Base-by-base conservation (phyloP, 2,888 invertebrate species). In the Coremacera marginata region DNA sequence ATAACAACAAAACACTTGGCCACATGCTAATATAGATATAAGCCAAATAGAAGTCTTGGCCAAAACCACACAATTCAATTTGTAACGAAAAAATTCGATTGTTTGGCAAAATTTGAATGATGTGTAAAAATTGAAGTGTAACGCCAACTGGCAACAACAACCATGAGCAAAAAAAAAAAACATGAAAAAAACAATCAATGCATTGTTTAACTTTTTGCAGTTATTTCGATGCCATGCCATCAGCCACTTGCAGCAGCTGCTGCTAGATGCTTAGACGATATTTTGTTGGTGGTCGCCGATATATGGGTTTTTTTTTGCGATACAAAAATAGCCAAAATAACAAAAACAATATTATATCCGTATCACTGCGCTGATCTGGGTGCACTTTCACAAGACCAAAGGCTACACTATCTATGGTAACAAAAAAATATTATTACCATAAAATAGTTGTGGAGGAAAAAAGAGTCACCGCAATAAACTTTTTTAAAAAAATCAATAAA, bases 101-200 rank as follows among this genome's bases (percentile, higher is more conserved):
- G 57, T 60, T 55, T 37, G 34, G 22, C 57, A 37, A 34, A 60
- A 71, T 57, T 71, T 37, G 60, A 25, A 73, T 63, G 51, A 73
- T 63, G 73, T 73, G 73, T 73, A 52, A 62, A 73, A 73, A 73
- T 73, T 65, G 73, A 73, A 63, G 51, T 63, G 73, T 73, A 55
- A 70, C 34, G 70, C 57, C 27, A n/a, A 7, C 70, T 8, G 27
- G n/a, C 34, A 31, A 57, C 27, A 19, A 57, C 55, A 67, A 37
- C 25, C 25, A 60, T 27, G 11, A 22, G 1, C 37, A 37, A 8
- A 22, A 22, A 14, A 67, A 19, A 16, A 22, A 67, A 37, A n/a
- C n/a, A n/a, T n/a, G n/a, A 22, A 22, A 22, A 67, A 37, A 14
- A 37, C 22, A 19, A 67, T 37, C 67, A 44, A 44, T 67, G 67